These are phyloP conservation scores for Drosophila takahashii DNA, from an alignment of 1,140 invertebrate genomes.

Conservation along the genomic window DNA sequence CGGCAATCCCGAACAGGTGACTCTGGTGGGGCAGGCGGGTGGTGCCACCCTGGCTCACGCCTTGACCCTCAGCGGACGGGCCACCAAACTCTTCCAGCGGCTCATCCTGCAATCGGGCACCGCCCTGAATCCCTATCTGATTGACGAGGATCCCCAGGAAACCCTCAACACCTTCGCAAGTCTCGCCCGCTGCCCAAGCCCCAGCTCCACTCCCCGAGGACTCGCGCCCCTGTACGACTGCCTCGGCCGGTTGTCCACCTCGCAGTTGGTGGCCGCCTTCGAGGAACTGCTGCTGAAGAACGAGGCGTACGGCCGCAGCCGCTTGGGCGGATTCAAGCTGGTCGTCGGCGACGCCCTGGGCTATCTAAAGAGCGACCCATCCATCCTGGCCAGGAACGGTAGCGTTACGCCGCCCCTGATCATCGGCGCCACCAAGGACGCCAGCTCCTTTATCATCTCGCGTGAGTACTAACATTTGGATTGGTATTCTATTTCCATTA, in stretches of 20 bases:
- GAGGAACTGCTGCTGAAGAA: slow-evolving; percentile 63
- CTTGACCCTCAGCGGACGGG: slow-evolving; percentile 81
- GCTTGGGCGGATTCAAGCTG: slow-evolving; percentile 73
- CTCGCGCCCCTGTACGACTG: slow-evolving; percentile 54
- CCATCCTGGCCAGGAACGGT: slow-evolving; percentile 47
- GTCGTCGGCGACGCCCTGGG: slow-evolving; percentile 73
- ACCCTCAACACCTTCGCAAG: slow-evolving; percentile 63
- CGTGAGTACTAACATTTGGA: slow-evolving; percentile 47
- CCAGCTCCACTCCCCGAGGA: slow-evolving; percentile 2
- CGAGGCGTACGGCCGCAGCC: slow-evolving; percentile 54
- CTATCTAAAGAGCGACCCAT: slow-evolving; percentile 63
- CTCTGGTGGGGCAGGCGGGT: slow-evolving; percentile 87
- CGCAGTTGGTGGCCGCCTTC: slow-evolving; percentile 59
- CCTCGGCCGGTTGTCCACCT: slow-evolving; percentile 56
- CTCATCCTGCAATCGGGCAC: slow-evolving; percentile 82
- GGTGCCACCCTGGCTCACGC: slow-evolving; percentile 86
- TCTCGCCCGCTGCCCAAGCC: slow-evolving; percentile 59
- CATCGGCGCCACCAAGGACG: slow-evolving; percentile 72
- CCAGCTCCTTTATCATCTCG: slow-evolving; percentile 77
- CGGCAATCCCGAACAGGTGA: slow-evolving; percentile 87
- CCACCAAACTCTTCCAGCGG: slow-evolving; percentile 65
- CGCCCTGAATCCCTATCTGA: slow-evolving; percentile 74
- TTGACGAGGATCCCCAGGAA: slow-evolving; percentile 66
- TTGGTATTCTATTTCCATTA: no score
- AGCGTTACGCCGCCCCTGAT: slow-evolving; percentile 59